These are phyloP conservation scores for Syrista parreyssii DNA, from an alignment of 2,888 invertebrate genomes.

Conservation along the genomic window DNA sequence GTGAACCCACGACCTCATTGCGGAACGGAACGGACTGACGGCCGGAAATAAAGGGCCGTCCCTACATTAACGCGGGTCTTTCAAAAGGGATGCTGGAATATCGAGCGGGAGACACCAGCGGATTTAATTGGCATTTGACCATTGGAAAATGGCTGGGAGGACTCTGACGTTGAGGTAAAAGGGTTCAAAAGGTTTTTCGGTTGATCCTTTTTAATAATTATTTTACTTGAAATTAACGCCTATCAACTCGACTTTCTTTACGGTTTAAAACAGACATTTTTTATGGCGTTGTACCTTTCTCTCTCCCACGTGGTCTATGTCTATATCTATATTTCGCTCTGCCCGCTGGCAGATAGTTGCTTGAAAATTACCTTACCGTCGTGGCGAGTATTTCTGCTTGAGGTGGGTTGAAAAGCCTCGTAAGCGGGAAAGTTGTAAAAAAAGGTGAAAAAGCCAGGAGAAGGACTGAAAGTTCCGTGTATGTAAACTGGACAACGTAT, in stretches of 20 bases:
- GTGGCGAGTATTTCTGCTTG: background rate
- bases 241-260: background rate
- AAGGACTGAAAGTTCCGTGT: background rate
- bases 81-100: conserved; percentile 50
- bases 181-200: background rate
- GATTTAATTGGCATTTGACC: background rate
- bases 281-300: background rate
- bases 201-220: background rate
- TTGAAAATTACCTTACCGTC: background rate
- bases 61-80: conserved; percentile 46
- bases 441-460: background rate
- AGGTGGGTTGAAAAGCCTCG: background rate
- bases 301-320: background rate
- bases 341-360: background rate
- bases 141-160: background rate
- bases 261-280: background rate
- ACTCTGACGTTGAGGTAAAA: background rate
- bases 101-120: conserved; percentile 39
- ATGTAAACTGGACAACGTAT: conserved; percentile 29
- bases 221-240: background rate
- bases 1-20: background rate
- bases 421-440: background rate
- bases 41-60: conserved; percentile 58
- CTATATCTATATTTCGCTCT: too few relatives aligned
- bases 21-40: conserved; percentile 39